phyloP scores from a whole-genome alignment of 1,140 invertebrate species.

The Cyphomyrmex costatus region DNA sequence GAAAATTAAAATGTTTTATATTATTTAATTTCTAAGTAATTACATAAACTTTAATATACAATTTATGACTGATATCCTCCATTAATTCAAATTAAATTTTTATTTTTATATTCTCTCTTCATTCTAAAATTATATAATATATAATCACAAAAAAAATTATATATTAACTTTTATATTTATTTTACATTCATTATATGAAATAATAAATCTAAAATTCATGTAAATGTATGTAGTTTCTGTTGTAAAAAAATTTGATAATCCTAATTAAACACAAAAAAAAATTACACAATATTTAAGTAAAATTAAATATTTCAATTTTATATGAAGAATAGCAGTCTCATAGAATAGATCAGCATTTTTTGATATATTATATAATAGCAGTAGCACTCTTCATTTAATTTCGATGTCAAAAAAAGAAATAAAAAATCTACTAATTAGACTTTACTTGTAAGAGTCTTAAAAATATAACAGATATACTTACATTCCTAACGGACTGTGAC shows the following conservation, averaged over 20 bases:
- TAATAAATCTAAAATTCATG: neutral
- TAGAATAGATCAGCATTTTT: neutral
- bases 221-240: neutral
- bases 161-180: neutral
- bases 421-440: slow-evolving; percentile 13
- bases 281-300: neutral
- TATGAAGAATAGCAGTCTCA: neutral
- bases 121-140: neutral
- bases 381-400: neutral
- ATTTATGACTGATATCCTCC: neutral
- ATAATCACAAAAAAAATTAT: neutral
- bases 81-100: neutral
- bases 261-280: neutral
- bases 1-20: neutral
- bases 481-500: slow-evolving; percentile 84
- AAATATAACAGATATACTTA: slow-evolving; percentile 77
- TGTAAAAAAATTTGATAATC: neutral
- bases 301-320: neutral
- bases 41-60: neutral
- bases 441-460: neutral
- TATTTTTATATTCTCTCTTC: neutral
- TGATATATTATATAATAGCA: neutral
- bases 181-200: neutral
- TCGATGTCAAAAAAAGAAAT: neutral
- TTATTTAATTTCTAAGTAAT: neutral